Conservation (phyloP, 2,888 invertebrate genomes). For the Rhagonycha lutea region DNA sequence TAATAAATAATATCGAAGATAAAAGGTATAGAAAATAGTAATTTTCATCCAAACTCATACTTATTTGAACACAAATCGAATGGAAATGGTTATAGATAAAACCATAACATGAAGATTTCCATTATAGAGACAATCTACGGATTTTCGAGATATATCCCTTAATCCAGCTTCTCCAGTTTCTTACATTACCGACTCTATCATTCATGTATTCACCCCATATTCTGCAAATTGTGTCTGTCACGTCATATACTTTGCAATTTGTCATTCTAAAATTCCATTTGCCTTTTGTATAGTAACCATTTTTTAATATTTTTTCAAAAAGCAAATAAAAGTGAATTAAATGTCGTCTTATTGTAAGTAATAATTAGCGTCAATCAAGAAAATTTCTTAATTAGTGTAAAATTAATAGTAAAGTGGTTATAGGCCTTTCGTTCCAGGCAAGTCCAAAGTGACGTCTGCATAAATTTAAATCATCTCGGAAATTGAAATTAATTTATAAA, state of each 20-base stretch:
- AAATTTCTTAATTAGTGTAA: neutral
- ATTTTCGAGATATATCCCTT: constrained; percentile 40
- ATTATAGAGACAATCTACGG: constrained; percentile 31
- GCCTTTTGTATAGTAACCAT: constrained; percentile 13
- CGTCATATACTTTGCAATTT: constrained; percentile 47
- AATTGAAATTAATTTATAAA: constrained; percentile 34
- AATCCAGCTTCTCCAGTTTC: constrained; percentile 45
- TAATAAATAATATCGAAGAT: neutral
- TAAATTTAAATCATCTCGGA: constrained; percentile 22
- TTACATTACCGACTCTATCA: constrained; percentile 49
- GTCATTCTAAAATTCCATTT: constrained; percentile 41
- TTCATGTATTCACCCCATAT: constrained; percentile 53
- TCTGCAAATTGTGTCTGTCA: constrained; percentile 51
- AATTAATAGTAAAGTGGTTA: constrained; percentile 7
- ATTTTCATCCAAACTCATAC: constrained; percentile 11
- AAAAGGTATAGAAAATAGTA: constrained; percentile 2
- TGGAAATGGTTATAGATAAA: constrained; percentile 24
- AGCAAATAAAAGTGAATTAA: neutral
- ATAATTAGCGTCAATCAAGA: neutral
- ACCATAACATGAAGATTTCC: constrained; percentile 27
- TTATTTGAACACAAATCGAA: constrained; percentile 24
- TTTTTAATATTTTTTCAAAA: neutral
- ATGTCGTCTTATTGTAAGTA: neutral
- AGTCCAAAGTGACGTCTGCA: constrained; percentile 16
- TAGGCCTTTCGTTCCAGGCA: constrained; percentile 1